Percentiles rank a stretch among this genome's conserved stretches.
These are phyloP conservation scores for Staurois parvus DNA, from an alignment of 2,797 vertebrate genomes.

Conservation along the genomic window DNA sequence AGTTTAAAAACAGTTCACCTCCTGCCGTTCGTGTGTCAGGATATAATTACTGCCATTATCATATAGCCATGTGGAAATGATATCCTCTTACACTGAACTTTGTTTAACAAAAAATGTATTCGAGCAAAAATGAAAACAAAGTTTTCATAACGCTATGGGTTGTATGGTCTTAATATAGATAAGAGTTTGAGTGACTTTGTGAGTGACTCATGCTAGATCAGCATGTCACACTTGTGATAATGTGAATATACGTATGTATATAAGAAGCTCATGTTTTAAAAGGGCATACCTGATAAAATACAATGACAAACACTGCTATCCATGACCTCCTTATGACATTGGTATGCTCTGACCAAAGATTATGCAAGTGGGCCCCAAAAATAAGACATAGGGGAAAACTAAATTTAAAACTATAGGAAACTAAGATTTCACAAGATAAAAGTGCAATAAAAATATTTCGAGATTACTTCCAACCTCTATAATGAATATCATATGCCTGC, in stretches of 20 bases:
- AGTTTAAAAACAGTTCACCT: conserved; percentile 68
- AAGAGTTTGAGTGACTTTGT: conserved; percentile 40
- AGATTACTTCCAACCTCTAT: neutral
- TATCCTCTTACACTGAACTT: conserved; percentile 65
- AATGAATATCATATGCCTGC: neutral
- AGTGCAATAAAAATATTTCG: neutral
- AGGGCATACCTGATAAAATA: neutral
- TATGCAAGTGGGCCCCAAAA: neutral
- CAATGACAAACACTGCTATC: neutral
- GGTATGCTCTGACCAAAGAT: neutral
- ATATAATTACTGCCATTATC: conserved; percentile 62
- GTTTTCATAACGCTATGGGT: conserved; percentile 9
- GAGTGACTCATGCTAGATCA: conserved; percentile 7
- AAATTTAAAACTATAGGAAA: neutral
- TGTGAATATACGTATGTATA: neutral
- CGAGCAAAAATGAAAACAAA: conserved; percentile 44
- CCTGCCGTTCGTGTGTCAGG: conserved; percentile 65
- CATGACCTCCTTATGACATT: neutral
- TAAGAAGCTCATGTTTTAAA: neutral
- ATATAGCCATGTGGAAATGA: conserved; percentile 65
- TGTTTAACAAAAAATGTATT: conserved; percentile 55
- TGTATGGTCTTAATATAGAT: conserved; percentile 19
- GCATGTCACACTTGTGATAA: neutral
- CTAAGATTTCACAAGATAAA: neutral
- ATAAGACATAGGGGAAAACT: neutral